These are phyloP conservation scores for Panulirus ornatus DNA, from an alignment of 1,140 invertebrate species.

Conservation along the genomic window DNA sequence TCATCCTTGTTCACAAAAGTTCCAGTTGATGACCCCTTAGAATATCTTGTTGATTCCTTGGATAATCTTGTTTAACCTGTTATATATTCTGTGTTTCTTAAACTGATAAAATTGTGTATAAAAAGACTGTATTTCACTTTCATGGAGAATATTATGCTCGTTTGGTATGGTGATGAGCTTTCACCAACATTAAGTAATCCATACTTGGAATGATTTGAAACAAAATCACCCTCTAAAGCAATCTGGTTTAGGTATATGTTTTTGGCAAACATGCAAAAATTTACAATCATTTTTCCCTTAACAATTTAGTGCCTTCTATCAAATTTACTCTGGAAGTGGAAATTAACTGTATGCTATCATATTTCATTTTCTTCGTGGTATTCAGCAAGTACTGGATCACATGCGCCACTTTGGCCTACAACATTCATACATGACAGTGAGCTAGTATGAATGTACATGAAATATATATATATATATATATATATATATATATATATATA, in stretches of 20 bases:
- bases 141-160: background rate
- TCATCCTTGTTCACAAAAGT: no score
- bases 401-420: background rate
- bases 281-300: no score
- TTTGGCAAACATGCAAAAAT: background rate
- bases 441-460: background rate
- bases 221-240: background rate
- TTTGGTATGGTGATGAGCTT: background rate
- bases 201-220: background rate
- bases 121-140: background rate
- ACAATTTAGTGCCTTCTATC: no score
- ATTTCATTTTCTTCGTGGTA: background rate
- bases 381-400: background rate
- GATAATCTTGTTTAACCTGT: background rate
- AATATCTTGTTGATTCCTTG: no score
- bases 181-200: background rate
- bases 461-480: constrained; percentile 43
- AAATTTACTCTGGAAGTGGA: no score
- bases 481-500: constrained; percentile 37
- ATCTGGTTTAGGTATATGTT: background rate
- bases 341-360: no score
- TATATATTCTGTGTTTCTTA: background rate
- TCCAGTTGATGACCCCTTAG: no score
- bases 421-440: background rate
- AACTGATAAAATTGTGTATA: no score